These are phyloP conservation scores for Macrophya alboannulata DNA, from an alignment of 2,888 invertebrate species.

Conservation along the genomic window DNA sequence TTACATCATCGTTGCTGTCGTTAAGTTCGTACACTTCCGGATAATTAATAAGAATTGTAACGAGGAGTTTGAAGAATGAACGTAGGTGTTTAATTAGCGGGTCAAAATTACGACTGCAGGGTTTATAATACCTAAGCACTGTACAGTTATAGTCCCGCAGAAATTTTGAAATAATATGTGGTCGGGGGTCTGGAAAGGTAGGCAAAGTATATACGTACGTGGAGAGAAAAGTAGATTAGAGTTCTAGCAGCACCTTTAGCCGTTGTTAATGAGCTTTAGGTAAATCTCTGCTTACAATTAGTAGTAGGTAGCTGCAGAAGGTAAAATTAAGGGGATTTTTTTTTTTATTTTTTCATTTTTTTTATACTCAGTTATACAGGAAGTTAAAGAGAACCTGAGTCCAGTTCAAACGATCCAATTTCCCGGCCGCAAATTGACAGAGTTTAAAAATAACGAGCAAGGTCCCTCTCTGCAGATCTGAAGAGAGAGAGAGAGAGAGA, in stretches of 20 bases:
- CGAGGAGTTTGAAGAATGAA: not conserved
- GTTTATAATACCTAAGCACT: not conserved
- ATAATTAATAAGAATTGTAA: not conserved
- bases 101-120: not conserved
- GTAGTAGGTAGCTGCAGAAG: slow-evolving; percentile 6
- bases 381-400: not conserved
- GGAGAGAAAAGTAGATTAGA: not conserved
- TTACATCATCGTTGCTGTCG: too few species aligned
- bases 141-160: not conserved
- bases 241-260: not conserved
- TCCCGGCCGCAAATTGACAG: slow-evolving; percentile 18
- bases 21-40: too few species aligned
- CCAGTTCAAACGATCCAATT: slow-evolving; percentile 45
- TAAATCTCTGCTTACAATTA: slow-evolving; percentile 41
- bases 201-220: too few species aligned
- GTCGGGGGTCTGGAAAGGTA: too few species aligned
- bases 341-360: too few species aligned
- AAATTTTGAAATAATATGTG: not conserved
- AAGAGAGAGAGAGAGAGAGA: not conserved
- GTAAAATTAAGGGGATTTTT: not conserved
- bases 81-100: not conserved
- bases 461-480: not conserved
- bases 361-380: not conserved
- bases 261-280: slow-evolving; percentile 32
- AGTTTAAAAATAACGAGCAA: not conserved